phyloP scores from a whole-genome alignment of 2,113 vertebrate genomes.

The Parus major region DNA sequence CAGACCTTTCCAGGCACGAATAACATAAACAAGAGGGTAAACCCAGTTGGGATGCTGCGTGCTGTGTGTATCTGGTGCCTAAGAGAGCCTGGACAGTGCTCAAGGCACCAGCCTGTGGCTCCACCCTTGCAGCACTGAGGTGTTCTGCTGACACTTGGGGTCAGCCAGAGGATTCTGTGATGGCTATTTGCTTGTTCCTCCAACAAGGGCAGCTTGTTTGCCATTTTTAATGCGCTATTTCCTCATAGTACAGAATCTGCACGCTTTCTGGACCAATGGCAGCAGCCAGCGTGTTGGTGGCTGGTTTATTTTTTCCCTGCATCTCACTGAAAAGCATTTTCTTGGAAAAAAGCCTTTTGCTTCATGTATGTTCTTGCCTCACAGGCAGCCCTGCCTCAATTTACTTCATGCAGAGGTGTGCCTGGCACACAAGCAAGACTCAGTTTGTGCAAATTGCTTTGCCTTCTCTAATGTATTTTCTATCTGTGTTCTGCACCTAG shows the following conservation, averaged over 20 bases:
- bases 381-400: neutral
- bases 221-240: neutral
- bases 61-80: neutral
- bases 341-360: neutral
- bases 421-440: neutral
- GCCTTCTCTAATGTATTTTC: neutral
- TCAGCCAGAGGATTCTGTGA: neutral
- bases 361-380: neutral
- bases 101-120: neutral
- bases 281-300: rapidly evolving
- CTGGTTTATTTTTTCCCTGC: neutral
- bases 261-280: neutral
- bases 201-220: neutral
- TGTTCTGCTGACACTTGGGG: neutral
- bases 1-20: neutral
- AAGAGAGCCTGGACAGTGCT: neutral
- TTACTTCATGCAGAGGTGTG: neutral
- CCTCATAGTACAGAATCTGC: neutral
- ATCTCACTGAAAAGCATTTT: neutral
- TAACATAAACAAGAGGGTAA: neutral
- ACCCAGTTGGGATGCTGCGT: neutral
- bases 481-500: neutral
- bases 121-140: no score
- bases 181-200: neutral
- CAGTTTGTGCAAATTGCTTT: neutral